Conservation (phyloP, 2,888 invertebrate species). For the Furcula furcula region DNA sequence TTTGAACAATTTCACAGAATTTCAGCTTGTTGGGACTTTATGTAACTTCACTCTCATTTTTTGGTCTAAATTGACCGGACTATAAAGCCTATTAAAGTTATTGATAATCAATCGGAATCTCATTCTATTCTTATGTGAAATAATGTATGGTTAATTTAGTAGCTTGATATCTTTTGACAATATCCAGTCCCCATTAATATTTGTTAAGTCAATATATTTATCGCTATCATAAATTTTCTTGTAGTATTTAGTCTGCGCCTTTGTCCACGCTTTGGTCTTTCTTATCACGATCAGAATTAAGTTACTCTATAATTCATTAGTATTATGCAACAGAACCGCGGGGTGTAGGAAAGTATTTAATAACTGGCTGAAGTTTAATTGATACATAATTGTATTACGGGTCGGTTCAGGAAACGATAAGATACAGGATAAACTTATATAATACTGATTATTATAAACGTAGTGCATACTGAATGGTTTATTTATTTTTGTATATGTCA, state of each 20-base stretch:
- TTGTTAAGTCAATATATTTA: constrained; percentile 25
- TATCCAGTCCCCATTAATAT: constrained; percentile 32
- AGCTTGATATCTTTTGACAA: constrained; percentile 25
- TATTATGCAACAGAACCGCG: constrained; percentile 49
- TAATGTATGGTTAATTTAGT: background rate
- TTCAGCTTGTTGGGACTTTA: no score
- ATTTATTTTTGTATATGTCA: no score
- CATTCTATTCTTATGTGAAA: no score
- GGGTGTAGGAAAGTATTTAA: constrained; percentile 34
- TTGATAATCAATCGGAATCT: no score
- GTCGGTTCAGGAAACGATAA: constrained; percentile 25
- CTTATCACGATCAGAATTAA: constrained; percentile 56
- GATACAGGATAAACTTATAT: constrained; percentile 1
- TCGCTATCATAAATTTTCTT: constrained; percentile 48
- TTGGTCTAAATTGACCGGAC: no score
- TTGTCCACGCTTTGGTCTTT: constrained; percentile 33
- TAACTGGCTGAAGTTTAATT: constrained; percentile 37
- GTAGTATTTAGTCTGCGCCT: constrained; percentile 36
- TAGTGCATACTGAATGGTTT: no score
- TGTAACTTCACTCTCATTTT: no score
- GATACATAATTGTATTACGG: constrained; percentile 35
- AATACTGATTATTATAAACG: constrained; percentile 1
- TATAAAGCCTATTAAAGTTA: no score
- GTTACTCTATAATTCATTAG: constrained; percentile 47
- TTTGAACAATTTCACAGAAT: no score